These are phyloP conservation scores for Typhlichthys subterraneus DNA, from an alignment of 2,797 vertebrate species.

Conservation along the genomic window DNA sequence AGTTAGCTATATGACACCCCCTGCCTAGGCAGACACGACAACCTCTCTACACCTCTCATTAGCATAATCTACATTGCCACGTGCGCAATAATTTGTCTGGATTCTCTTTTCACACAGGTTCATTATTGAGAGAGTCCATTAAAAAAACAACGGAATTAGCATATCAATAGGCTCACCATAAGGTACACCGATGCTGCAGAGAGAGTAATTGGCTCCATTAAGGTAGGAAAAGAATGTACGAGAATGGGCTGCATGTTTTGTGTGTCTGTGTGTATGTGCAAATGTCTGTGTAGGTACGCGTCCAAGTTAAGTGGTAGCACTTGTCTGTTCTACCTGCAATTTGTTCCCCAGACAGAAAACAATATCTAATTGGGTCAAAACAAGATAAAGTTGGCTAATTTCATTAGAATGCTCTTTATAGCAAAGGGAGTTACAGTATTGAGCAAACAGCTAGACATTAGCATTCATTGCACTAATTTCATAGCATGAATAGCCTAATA, in stretches of 20 bases:
- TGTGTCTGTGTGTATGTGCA: constrained; percentile 37
- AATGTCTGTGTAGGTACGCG: constrained; percentile 13
- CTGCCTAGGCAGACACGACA: constrained; percentile 48
- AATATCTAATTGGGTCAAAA: constrained; percentile 49
- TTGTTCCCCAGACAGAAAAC: constrained; percentile 18
- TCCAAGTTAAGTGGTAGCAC: constrained; percentile 31
- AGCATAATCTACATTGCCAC: constrained; percentile 72
- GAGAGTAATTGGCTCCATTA: constrained; percentile 79
- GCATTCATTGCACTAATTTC: background rate
- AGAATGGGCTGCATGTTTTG: constrained; percentile 31
- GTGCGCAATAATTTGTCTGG: constrained; percentile 72
- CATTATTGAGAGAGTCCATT: constrained; percentile 76
- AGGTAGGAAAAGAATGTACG: constrained; percentile 39
- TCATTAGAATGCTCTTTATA: constrained; percentile 38
- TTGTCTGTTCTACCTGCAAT: constrained; percentile 21
- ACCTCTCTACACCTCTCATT: constrained; percentile 60
- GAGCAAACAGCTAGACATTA: background rate
- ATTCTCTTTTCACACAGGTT: constrained; percentile 60
- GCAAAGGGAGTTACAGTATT: constrained; percentile 17
- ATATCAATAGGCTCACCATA: constrained; percentile 70
- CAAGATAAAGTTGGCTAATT: constrained; percentile 47
- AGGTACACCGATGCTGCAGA: constrained; percentile 57
- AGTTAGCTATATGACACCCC: constrained; percentile 45
- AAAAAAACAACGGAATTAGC: constrained; percentile 78
- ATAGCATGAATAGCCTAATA: background rate